Conservation (phyloP, 2,797 vertebrate genomes). For the Strix occidentalis region DNA sequence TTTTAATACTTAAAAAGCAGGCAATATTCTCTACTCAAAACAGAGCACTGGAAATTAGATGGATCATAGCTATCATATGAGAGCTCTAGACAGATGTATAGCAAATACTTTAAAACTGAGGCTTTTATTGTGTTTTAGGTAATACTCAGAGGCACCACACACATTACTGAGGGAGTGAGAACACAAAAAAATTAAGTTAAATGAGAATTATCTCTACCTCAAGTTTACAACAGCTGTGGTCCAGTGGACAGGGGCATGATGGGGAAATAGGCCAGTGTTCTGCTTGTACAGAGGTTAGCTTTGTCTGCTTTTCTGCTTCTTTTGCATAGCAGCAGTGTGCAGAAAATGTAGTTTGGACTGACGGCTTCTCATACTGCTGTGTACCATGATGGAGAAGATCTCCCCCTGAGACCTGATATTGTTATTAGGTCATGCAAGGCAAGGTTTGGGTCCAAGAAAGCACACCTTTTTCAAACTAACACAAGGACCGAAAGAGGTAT, state of each 20-base stretch:
- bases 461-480: not conserved
- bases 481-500: not conserved
- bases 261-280: not conserved
- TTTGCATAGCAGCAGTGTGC: not conserved
- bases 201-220: not conserved
- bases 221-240: not conserved
- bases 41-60: not conserved
- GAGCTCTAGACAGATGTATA: not conserved
- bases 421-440: not conserved
- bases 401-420: not conserved
- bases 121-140: not conserved
- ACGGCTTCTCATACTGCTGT: not conserved
- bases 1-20: not conserved
- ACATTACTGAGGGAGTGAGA: not conserved
- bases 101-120: not conserved
- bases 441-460: not conserved
- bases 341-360: not conserved
- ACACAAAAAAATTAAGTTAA: not conserved
- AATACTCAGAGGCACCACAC: not conserved
- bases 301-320: not conserved
- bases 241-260: not conserved
- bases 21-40: not conserved
- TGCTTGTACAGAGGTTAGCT: accelerated
- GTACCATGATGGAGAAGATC: accelerated
- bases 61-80: not conserved